Base-by-base conservation (phyloP, 2,113 vertebrate genomes). In the Danionella cerebrum region DNA sequence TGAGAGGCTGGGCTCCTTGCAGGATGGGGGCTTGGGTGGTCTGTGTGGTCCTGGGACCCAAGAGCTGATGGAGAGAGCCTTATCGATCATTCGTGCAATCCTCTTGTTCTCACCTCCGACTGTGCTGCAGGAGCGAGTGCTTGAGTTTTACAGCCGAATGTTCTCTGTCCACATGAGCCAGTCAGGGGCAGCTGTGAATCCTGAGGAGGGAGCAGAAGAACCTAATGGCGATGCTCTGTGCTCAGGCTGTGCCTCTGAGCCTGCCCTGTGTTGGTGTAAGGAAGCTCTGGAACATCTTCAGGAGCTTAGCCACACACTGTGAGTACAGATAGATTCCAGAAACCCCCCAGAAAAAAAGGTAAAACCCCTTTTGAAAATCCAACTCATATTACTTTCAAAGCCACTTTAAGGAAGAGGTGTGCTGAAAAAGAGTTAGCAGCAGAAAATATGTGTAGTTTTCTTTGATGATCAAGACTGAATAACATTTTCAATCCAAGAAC, bases 111-210 rank as follows among this genome's bases (percentile, higher is more conserved):
- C 94, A 14, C 92, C 93, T 0, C 84, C 89, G 1, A 85, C 88
- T 0, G 69, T 86, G 39, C 94, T 98, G 38, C 92, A 93, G 84
- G 87, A 92, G 5, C 86, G 90, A 57, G 87, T 97, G 72, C 89
- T 92, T 73, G 90, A 90, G 65, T 94, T 98, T 64, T 98, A 98
- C 67, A 92, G 90, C 72, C 87, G 94, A 58, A 94, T 93, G 0
- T 91, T 98, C 82, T 89, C 89, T 6, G 93, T 95, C 38, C 94
- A 95, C 60, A 95, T 97, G 91, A 87, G 82, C 80, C 89, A 75
- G 67, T 85, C 87, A 7, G 88, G 87, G 7, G 84, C 83, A 18
- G 55, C 12, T 0, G 76, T 63, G 0, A 81, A 81, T 27, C 16
- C 72, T 1, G 65, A 79, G 35, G 77, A 74, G 59, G 83, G 80